Base-by-base conservation (phyloP, 2,888 invertebrate genomes). In the Boloria euphrosyne region DNA sequence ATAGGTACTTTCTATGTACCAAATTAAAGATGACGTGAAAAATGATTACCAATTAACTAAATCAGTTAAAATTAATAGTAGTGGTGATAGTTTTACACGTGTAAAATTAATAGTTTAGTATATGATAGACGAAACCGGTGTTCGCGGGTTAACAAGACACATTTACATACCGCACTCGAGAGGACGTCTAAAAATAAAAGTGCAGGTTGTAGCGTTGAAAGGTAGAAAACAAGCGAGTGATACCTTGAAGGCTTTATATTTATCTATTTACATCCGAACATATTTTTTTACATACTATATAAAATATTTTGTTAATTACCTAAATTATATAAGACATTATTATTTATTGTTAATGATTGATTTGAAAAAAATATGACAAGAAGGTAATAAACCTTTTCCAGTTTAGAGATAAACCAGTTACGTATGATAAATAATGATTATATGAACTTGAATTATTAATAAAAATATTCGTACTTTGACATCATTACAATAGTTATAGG, bases 111-210 rank as follows among this genome's bases (percentile, higher is more conserved):
- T 44, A 63, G 46, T 63, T 62, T 58, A 62, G 52, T 62, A 63
- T 50, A 51, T 59, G 62, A 63, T 53, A 47, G 43, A 44, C 59
- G 7, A 67, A 67, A 67, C 62, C 59, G 67, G 67, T 67, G 59
- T 52, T 44, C 52, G 46, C 58, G 47, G 52, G 52, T 65, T 83
- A 84, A 84, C 85, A 82, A 85, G 82, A 78, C 61, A 59, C 80
- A 86, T 86, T 87, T 84, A 85, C 87, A 86, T 86, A 85, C 80
- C 80, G 75, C 80, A 82, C 81, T 81, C 74, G 78, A 79, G 79
- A 80, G 80, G 78, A 78, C 78, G 78, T 81, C 86, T 87, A 86
- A 86, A 88, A 87, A 87, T 87, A 88, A 85, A 84, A 83, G 79
- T 80, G 80, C 84, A 80, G 80, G 67, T 69, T 69, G 58, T 69